Percentiles rank a stretch among this genome's conserved stretches.
Conservation (phyloP, 2,797 vertebrate species). For the Eupleurogrammus muticus region DNA sequence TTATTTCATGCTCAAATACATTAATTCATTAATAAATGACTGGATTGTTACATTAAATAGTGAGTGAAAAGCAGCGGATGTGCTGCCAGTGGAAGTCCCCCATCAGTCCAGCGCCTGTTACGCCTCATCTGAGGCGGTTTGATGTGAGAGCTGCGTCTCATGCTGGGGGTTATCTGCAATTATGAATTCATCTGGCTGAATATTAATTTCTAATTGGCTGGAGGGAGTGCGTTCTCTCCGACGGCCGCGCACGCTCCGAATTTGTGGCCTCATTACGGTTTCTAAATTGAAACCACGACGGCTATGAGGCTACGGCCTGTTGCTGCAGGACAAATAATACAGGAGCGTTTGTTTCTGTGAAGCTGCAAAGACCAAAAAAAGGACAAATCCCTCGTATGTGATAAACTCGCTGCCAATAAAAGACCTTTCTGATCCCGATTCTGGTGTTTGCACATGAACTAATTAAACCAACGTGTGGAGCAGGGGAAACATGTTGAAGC, state of each 20-base stretch:
- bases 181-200: too few relatives aligned
- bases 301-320: neutral
- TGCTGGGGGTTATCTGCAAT: too few relatives aligned
- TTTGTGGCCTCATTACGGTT: neutral
- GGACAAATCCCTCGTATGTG: too few relatives aligned
- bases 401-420: too few relatives aligned
- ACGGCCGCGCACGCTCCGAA: neutral
- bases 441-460: too few relatives aligned
- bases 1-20: slow-evolving; percentile 13
- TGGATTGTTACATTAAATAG: neutral
- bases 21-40: neutral
- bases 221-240: neutral
- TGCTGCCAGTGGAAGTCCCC: neutral
- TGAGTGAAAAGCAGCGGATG: neutral
- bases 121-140: neutral
- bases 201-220: neutral
- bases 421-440: too few relatives aligned
- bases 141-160: neutral
- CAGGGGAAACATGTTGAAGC: neutral
- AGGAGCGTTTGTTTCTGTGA: neutral
- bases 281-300: neutral
- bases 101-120: too few relatives aligned
- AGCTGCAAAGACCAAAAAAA: too few relatives aligned
- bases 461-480: neutral
- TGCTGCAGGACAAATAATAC: neutral